phyloP scores from a whole-genome alignment of 1,140 invertebrate genomes.

The Aphaenogaster rudis region DNA sequence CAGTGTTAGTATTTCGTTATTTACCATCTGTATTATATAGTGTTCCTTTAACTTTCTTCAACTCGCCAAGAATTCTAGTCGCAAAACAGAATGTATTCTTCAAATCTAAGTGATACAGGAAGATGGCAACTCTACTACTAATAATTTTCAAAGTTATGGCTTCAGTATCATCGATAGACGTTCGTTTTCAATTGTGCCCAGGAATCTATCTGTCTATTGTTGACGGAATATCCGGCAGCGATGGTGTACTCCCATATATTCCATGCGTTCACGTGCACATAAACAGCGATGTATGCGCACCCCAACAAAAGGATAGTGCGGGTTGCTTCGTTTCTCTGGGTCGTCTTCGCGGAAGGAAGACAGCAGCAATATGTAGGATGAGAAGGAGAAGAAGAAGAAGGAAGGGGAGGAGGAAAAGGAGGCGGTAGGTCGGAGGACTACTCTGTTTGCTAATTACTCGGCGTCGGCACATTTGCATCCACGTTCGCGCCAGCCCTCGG shows the following conservation, averaged over 20 bases:
- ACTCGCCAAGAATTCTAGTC: background rate
- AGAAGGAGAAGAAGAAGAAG: background rate
- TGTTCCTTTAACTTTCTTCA: conserved; percentile 9
- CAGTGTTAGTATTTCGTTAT: conserved; percentile 28
- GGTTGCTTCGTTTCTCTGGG: conserved; percentile 36
- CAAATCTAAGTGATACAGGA: background rate
- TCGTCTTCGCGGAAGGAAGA: conserved; percentile 20
- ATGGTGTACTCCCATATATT: background rate
- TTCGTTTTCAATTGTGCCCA: conserved; percentile 26
- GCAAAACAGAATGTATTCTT: background rate
- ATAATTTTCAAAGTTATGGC: conserved; percentile 25
- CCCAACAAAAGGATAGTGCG: conserved; percentile 24
- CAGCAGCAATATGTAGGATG: background rate
- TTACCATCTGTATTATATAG: background rate
- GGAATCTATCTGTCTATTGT: conserved; percentile 47
- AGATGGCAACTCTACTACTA: background rate
- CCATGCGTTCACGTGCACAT: background rate
- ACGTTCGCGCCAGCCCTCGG: conserved; percentile 73
- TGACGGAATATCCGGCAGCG: conserved; percentile 21
- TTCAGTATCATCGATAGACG: background rate
- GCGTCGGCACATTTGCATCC: conserved; percentile 82
- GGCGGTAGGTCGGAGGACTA: conserved; percentile 63
- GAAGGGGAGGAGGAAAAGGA: background rate
- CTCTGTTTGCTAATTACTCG: conserved; percentile 83
- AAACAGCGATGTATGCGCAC: conserved; percentile 20